phyloP scores from a whole-genome alignment of 2,888 invertebrate species.

The Agonopterix heracliana region DNA sequence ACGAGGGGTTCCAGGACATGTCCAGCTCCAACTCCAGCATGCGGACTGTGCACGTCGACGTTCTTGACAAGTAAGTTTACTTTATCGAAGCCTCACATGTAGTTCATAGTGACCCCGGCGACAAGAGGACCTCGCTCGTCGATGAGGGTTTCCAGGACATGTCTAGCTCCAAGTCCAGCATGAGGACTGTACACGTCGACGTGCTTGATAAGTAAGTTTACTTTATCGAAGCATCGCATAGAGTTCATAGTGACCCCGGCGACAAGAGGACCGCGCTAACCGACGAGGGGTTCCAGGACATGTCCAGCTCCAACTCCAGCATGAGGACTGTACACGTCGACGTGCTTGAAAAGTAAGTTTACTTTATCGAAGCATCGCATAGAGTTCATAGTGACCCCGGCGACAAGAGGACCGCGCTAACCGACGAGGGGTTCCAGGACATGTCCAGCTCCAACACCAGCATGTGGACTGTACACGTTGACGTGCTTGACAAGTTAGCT shows the following conservation, averaged over 20 bases:
- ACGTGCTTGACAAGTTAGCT: constrained; percentile 44
- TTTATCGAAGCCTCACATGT: background rate
- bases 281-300: constrained; percentile 66
- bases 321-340: constrained; percentile 45
- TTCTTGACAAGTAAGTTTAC: constrained; percentile 40
- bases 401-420: no score
- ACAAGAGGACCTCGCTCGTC: no score
- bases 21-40: constrained; percentile 51
- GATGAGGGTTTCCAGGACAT: no score
- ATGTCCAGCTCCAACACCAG: constrained; percentile 45
- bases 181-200: constrained; percentile 43
- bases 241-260: constrained; percentile 37
- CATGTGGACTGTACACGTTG: constrained; percentile 42
- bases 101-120: background rate
- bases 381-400: background rate
- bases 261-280: constrained; percentile 43
- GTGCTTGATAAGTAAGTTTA: constrained; percentile 42
- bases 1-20: constrained; percentile 68
- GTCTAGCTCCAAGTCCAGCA: constrained; percentile 47
- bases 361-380: background rate
- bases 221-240: constrained; percentile 18
- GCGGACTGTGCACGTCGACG: constrained; percentile 41
- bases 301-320: constrained; percentile 54
- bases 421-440: no score
- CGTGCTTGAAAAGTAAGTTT: constrained; percentile 41